Base-by-base conservation (phyloP, 2,797 vertebrate genomes). In the Anas bernieri region DNA sequence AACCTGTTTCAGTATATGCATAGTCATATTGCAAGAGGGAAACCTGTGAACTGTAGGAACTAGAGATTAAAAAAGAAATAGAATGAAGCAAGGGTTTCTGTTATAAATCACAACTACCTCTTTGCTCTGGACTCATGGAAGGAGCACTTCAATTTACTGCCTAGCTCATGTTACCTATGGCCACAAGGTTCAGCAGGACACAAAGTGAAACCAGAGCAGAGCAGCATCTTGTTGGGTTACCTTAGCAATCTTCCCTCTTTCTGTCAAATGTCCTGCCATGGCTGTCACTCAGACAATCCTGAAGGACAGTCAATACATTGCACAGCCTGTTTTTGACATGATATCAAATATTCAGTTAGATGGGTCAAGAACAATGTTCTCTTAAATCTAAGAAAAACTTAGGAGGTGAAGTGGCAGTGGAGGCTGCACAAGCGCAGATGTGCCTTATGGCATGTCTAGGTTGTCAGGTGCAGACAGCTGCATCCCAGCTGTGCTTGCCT, bases 391-490 rank as follows among this genome's bases (percentile, higher is more conserved):
- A 7, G 88, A 39, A 30, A 6, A 37, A 46, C 73, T n/a, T 6
- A 8, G 31, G 50, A 88, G 31, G 30, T 0, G 31, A 59, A 89
- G 72, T 7, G 2, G 72, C 56, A 61, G 69, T 15, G 52, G 62
- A 8, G 55, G 54, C 69, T 94, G 55, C 81, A 50, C 5, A 1
- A 72, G 83, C 30, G 82, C 95, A 92, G 87, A 81, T 91, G 87
- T 54, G 87, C 87, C 92, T 13, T 14, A 4, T 86, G 82, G 54
- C 89, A 64, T 16, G 61, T 31, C 89, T 43, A 78, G 92, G 82
- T 5, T 58, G 72, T 3, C 92, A 92, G 92, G 61, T 94, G 95
- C 84, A 72, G 75, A 45, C 94, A 96, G 94, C 94, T 95, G 92
- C 76, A 64, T 9, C 15, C 92, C 91, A 96, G 95, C 91, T 95